Evolutionary conservation across 1,140 invertebrate species (phyloP), one percentile per base, ranked within the genome.

Genomic region (Zophobas morio): DNA sequence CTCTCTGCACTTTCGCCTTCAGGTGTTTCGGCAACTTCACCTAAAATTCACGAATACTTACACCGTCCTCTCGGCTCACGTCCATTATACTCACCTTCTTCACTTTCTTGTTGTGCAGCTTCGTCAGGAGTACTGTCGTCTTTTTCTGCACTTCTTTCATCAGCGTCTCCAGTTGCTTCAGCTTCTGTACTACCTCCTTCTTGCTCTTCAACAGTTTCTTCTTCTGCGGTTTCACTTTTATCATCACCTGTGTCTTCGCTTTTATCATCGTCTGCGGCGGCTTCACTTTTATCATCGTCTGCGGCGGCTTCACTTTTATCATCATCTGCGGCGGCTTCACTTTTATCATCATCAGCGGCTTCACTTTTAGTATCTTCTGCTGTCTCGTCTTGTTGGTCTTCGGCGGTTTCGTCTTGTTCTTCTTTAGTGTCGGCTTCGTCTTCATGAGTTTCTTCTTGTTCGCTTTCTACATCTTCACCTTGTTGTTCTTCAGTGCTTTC

Each of bases 321-420:
- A 54, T 74, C 63, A 70, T 46, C 79, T 70, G 80, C 80, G 74
- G 75, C 39, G 63, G 66, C 74, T 73, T 83, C 82, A 54, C 77
- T 80, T 54, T 79, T 80, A 75, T 78, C 46, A 72, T 77, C 75
- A 47, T 81, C 80, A 71, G 73, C 40, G 66, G 54, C 75, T 74
- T 84, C 82, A 57, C 77, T 80, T 53, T 80, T 80, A 76, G 78
- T 36, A 70, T 79, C 82, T 70, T 57, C 77, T 53, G 81, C 82
- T 78, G 80, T 51, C 51, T 74, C 66, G 57, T 33, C 78, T 72
- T 80, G 78, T 73, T 75, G 40, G 70, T 56, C 77, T 76, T 84
- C 82, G 39, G 71, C 77, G 46, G 78, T 79, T 77, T 79, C 49
- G 56, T 75, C 73, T 57, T 81, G 79, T 56, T 39, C 56, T 63